These are phyloP conservation scores for Drosophila ezoana DNA, from an alignment of 2,888 invertebrate genomes.

Conservation along the genomic window DNA sequence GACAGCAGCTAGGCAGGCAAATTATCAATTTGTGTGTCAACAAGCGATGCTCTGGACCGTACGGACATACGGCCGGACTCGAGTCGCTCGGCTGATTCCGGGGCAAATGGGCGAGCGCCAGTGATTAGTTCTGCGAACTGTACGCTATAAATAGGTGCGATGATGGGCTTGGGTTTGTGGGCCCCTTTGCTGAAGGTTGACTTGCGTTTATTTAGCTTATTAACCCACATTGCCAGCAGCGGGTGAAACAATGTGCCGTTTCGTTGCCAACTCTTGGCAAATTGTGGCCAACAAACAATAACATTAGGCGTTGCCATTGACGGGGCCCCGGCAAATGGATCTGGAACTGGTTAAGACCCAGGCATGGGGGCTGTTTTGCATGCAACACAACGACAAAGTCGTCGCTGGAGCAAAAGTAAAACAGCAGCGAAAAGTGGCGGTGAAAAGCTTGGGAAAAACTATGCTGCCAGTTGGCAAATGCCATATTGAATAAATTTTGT, in stretches of 20 bases:
- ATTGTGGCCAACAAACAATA: slow-evolving; percentile 57
- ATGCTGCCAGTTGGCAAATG: slow-evolving; percentile 25
- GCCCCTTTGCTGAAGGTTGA: slow-evolving; percentile 5
- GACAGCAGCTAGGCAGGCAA: slow-evolving; percentile 10
- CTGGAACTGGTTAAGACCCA: slow-evolving; percentile 8
- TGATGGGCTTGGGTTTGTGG: background rate
- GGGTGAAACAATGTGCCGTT: slow-evolving; percentile 50
- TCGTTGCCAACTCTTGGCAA: slow-evolving; percentile 33
- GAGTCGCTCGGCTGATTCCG: slow-evolving; percentile 37
- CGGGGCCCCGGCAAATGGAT: slow-evolving; percentile 35
- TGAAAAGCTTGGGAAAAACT: slow-evolving; percentile 48
- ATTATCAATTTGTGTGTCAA: slow-evolving; percentile 57
- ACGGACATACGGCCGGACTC: slow-evolving; percentile 20
- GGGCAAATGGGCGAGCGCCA: slow-evolving; percentile 24
- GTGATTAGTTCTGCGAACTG: slow-evolving; percentile 40
- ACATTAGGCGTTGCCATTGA: slow-evolving; percentile 71
- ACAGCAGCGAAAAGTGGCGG: slow-evolving; percentile 12
- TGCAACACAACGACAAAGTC: slow-evolving; percentile 27
- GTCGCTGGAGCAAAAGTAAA: slow-evolving; percentile 26
- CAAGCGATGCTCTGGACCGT: slow-evolving; percentile 16
- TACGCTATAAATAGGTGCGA: slow-evolving; percentile 39
- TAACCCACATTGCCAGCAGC: slow-evolving; percentile 67
- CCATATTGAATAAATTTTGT: slow-evolving; percentile 26
- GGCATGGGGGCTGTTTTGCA: slow-evolving; percentile 38
- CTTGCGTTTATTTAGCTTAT: slow-evolving; percentile 52